phyloP scores from a whole-genome alignment of 2,113 vertebrate species.

The Thunnus maccoyii region DNA sequence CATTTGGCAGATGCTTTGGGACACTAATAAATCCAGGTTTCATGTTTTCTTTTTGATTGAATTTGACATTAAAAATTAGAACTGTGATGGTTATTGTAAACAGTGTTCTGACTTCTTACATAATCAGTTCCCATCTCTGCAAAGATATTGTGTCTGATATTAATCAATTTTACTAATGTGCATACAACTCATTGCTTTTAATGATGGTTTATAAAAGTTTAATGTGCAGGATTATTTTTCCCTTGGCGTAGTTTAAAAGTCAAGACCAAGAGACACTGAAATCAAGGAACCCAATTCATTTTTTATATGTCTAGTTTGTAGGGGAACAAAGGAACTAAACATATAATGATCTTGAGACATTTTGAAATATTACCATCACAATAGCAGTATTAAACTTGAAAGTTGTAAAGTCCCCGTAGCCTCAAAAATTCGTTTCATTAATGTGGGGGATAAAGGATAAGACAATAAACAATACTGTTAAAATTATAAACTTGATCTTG shows the following conservation, averaged over 20 bases:
- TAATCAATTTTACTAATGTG: neutral
- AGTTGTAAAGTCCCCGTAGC: no score
- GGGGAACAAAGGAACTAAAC: neutral
- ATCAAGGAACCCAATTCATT: neutral
- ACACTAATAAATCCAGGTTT: slow-evolving; percentile 3
- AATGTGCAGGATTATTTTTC: neutral
- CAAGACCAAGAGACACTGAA: neutral
- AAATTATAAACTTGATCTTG: neutral
- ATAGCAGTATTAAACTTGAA: neutral
- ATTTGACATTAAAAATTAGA: neutral
- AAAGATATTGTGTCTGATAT: slow-evolving; percentile 15
- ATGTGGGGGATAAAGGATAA: neutral
- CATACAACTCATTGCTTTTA: slow-evolving; percentile 10
- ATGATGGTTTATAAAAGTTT: neutral
- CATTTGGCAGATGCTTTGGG: neutral
- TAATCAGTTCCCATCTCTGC: neutral
- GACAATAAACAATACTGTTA: neutral
- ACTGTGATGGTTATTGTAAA: neutral
- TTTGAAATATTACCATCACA: neutral
- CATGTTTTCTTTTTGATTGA: neutral
- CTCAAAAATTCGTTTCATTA: neutral
- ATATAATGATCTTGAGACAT: neutral
- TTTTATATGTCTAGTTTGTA: neutral
- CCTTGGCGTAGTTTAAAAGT: slow-evolving; percentile 1
- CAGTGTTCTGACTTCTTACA: neutral